Evolutionary conservation across 2,113 vertebrate genomes (phyloP), one percentile per base, ranked within the genome.

Genomic region (Bolborhynchus lineola): DNA sequence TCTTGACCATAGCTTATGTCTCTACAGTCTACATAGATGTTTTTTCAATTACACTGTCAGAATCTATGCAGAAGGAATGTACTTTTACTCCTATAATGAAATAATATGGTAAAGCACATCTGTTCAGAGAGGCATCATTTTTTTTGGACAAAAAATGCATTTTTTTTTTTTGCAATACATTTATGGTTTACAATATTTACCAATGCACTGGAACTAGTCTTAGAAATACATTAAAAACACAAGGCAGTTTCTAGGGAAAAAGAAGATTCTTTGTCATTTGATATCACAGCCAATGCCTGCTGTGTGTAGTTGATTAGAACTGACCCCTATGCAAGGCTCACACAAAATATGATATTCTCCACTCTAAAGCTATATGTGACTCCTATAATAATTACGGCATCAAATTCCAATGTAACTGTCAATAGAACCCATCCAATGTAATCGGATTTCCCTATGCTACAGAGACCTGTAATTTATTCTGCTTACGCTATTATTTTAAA

Each of bases 401-500:
- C 37, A 53, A 65, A 84, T 79, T 76, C 76, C 55, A 86, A 13
- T 63, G 46, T 47, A 85, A 62, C 52, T 92, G 29, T 65, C 68
- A 77, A 24, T 24, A 72, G 23, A 23, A 26, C 25, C 20, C 65
- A 35, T 86, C 75, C 75, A 47, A 35, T 53, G 13, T 81, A 91
- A 88, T 77, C 52, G 84, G n/a, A 92, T 76, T 83, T 86, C 28
- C 12, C 39, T 75, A 10, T 63, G 42, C 16, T 81, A 74, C 63
- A 89, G 62, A 94, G 90, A 68, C 17, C n/a, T 62, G 33, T 5
- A 77, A 28, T 88, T 95, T 91, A 86, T 91, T 89, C 42, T 88
- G 42, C n/a, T 79, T 93, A 83, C n/a, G 49, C 21, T 81, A 80
- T 39, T 11, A 8, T 47, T 77, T 97, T 97, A 94, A 95, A 93